A percentile compares a stretch with the other conserved stretches of the same genome.
Conservation (phyloP, 2,113 vertebrate genomes). For the Thalassarche chlororhynchos region DNA sequence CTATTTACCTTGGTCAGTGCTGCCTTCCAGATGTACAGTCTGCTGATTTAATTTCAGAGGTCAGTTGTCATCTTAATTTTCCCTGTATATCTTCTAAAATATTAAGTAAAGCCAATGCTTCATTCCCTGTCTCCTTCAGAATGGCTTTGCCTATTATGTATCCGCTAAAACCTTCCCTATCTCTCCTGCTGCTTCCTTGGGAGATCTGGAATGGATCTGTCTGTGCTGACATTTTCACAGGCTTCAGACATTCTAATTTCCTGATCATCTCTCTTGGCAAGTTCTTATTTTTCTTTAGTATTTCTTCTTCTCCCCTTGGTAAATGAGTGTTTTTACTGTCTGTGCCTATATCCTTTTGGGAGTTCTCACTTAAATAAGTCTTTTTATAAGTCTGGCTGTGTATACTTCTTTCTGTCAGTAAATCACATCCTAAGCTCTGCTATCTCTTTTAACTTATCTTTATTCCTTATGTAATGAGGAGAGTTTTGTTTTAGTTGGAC, state of each 20-base stretch:
- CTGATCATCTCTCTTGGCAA: background rate
- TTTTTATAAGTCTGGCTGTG: background rate
- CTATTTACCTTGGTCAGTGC: background rate
- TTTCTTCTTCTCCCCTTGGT: background rate
- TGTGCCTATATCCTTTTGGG: background rate
- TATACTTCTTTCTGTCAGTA: background rate
- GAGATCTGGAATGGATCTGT: background rate
- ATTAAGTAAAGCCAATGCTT: background rate
- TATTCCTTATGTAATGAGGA: background rate
- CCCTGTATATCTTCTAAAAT: background rate
- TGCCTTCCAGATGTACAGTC: background rate
- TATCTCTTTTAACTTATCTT: background rate
- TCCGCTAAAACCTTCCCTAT: background rate
- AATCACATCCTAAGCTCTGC: background rate
- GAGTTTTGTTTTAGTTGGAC: background rate
- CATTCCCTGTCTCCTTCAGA: background rate
- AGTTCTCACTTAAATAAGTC: background rate
- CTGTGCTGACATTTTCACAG: background rate
- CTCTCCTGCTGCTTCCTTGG: background rate
- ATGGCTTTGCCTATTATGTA: background rate
- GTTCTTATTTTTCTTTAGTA: background rate
- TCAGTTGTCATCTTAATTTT: background rate
- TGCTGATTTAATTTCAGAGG: background rate
- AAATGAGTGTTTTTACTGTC: background rate
- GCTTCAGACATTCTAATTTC: background rate